These are phyloP conservation scores for Ennomos quercinarius DNA, from an alignment of 2,888 invertebrate genomes.

Conservation along the genomic window DNA sequence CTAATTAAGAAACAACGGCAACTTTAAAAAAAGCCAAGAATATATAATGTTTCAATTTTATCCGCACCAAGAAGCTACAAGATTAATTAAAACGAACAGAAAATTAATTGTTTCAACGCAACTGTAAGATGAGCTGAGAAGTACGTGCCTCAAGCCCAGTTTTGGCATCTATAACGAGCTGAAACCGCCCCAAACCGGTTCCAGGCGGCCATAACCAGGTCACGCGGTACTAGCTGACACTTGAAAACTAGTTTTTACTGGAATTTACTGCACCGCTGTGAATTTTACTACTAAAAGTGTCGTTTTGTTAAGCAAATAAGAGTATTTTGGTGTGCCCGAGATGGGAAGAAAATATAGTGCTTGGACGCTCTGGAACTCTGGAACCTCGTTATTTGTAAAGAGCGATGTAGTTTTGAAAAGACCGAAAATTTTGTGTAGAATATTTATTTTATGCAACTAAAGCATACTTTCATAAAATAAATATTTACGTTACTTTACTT, in stretches of 20 bases:
- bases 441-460: too few relatives aligned
- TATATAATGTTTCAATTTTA: constrained; percentile 12
- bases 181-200: constrained; percentile 43
- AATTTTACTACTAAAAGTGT: constrained; percentile 29
- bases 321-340: constrained; percentile 26
- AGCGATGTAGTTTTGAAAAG: too few relatives aligned
- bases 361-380: neutral
- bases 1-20: too few relatives aligned
- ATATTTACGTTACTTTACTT: too few relatives aligned
- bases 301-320: constrained; percentile 33
- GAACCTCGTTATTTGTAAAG: neutral
- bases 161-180: constrained; percentile 51
- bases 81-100: constrained; percentile 27
- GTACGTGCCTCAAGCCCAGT: constrained; percentile 52
- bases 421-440: too few relatives aligned
- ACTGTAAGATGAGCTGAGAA: constrained; percentile 47
- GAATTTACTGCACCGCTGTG: constrained; percentile 38
- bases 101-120: constrained; percentile 50
- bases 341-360: constrained; percentile 23
- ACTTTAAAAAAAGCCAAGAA: constrained; percentile 1
- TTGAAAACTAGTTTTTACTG: constrained; percentile 49
- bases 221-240: constrained; percentile 49
- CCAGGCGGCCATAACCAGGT: constrained; percentile 46
- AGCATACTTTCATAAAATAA: too few relatives aligned
- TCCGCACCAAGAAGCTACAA: constrained; percentile 12